phyloP scores from a whole-genome alignment of 2,113 vertebrate species.

The Pterocles orientalis region DNA sequence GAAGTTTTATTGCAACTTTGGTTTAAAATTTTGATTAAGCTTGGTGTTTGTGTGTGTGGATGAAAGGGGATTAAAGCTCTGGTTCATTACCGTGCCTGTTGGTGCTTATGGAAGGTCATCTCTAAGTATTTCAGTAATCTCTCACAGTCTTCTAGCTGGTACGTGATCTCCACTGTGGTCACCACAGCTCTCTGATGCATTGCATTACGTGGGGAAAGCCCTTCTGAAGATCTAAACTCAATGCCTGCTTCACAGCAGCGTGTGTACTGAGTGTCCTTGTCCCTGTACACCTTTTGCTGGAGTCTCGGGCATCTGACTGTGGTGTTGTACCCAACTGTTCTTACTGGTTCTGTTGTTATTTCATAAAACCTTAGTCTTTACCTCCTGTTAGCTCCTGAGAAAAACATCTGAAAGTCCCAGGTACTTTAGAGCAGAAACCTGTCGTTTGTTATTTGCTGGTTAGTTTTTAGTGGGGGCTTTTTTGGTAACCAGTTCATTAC shows the following conservation, averaged over 20 bases:
- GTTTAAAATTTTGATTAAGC: neutral
- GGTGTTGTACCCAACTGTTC: no score
- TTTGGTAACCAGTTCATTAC: neutral
- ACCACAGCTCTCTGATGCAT: neutral
- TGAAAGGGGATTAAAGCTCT: neutral
- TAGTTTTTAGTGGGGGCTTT: neutral
- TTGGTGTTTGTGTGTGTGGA: neutral
- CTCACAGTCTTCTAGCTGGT: neutral
- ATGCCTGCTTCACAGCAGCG: rapidly evolving
- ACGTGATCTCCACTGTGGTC: no score
- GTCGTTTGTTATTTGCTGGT: neutral
- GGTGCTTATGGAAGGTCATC: neutral
- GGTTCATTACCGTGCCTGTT: neutral
- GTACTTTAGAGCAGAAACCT: neutral
- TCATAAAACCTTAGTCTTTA: neutral
- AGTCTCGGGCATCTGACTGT: neutral
- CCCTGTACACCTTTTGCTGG: neutral
- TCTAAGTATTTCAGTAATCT: neutral
- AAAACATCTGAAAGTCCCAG: neutral
- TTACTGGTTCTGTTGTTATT: neutral
- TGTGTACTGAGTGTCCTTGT: neutral
- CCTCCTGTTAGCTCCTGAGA: neutral
- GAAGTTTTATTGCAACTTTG: neutral
- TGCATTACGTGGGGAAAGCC: neutral
- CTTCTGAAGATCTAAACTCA: neutral